phyloP scores from a whole-genome alignment of 2,113 vertebrate species.

The Sisor rabdophorus region DNA sequence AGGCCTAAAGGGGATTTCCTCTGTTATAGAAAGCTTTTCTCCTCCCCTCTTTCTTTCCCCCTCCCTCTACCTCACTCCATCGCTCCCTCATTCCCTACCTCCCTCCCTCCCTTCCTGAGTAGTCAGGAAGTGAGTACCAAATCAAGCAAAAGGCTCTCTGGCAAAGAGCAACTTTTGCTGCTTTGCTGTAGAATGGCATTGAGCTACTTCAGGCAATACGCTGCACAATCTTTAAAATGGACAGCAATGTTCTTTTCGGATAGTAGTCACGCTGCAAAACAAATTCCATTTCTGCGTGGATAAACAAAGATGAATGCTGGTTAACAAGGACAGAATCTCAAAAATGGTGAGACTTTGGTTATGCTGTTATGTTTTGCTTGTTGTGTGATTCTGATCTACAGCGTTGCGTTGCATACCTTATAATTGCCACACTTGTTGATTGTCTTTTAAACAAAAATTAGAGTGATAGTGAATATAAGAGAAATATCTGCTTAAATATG shows the following conservation, averaged over 20 bases:
- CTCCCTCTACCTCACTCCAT: slow-evolving; percentile 23
- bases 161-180: slow-evolving; percentile 45
- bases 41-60: slow-evolving; percentile 56
- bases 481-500: neutral
- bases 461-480: neutral
- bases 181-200: slow-evolving; percentile 29
- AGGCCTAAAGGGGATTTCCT: slow-evolving; percentile 76
- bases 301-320: slow-evolving; percentile 44
- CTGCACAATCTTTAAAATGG: neutral
- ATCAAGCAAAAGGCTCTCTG: slow-evolving; percentile 52
- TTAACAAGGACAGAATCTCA: slow-evolving; percentile 43
- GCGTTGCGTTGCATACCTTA: slow-evolving; percentile 1
- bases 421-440: neutral
- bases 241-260: slow-evolving; percentile 14
- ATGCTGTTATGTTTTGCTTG: neutral
- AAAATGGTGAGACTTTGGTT: slow-evolving; percentile 63
- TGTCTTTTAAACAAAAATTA: neutral
- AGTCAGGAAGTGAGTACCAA: slow-evolving; percentile 43
- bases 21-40: slow-evolving; percentile 70
- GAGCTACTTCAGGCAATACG: neutral
- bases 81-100: slow-evolving; percentile 25
- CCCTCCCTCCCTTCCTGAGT: slow-evolving; percentile 29
- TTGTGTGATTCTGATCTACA: neutral
- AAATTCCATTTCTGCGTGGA: slow-evolving; percentile 20
- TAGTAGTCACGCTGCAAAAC: slow-evolving; percentile 27